Percentiles rank a stretch among this genome's conserved stretches.
Conservation (phyloP, 1,140 invertebrate species). For the Monomorium pharaonis region DNA sequence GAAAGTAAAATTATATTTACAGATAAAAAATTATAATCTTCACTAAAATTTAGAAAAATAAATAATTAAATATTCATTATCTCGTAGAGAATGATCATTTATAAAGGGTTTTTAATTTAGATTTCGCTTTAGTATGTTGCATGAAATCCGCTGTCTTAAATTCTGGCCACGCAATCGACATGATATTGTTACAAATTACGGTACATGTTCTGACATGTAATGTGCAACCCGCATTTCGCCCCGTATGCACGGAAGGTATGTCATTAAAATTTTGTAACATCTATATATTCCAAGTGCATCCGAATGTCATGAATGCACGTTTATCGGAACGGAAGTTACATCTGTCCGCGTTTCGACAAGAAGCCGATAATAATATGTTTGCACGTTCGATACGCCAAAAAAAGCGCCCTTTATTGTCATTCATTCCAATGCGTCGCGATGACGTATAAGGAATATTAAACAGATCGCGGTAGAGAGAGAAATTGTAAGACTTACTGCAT, state of each 20-base stretch:
- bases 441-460: neutral
- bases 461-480: neutral
- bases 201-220: neutral
- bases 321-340: constrained; percentile 26
- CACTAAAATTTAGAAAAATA: neutral
- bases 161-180: neutral
- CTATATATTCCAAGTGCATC: constrained; percentile 33
- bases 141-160: neutral
- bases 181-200: neutral
- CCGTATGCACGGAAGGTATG: neutral
- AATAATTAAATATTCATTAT: neutral
- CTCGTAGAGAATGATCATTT: neutral
- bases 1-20: neutral
- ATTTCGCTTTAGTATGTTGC: neutral
- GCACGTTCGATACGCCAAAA: neutral
- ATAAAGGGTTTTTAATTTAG: neutral
- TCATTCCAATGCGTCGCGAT: neutral
- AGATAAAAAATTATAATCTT: neutral
- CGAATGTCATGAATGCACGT: neutral
- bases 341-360: neutral
- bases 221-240: constrained; percentile 11
- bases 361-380: constrained; percentile 42
- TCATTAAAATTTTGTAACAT: constrained; percentile 16
- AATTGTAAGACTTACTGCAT: neutral
- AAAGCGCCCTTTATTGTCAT: constrained; percentile 16